Evolutionary conservation across 1,140 invertebrate genomes (phyloP).

Genomic region (Argopecten irradians): DNA sequence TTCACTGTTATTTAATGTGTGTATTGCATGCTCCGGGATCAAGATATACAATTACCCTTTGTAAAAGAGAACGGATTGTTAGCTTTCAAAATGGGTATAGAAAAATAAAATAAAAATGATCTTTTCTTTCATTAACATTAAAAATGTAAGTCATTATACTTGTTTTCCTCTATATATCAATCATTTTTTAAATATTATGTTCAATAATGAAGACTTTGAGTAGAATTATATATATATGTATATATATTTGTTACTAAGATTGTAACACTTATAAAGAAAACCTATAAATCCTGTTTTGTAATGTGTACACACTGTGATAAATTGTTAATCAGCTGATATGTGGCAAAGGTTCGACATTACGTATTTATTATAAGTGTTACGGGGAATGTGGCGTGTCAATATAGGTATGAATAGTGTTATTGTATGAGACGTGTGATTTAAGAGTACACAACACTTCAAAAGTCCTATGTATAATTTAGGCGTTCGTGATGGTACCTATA

Average conservation of each 20-base stretch:
- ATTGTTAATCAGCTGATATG: neutral
- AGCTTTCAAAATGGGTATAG: neutral
- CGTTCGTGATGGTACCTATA: too few relatives aligned
- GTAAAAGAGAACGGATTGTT: neutral
- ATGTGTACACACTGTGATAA: neutral
- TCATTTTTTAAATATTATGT: too few relatives aligned
- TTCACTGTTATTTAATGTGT: slow-evolving; percentile 1
- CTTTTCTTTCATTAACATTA: neutral
- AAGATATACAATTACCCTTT: neutral
- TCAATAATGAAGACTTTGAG: neutral
- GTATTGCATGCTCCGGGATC: neutral
- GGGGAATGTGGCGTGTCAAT: neutral
- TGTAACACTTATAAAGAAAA: neutral
- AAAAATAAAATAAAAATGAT: neutral
- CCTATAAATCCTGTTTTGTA: neutral
- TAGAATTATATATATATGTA: neutral
- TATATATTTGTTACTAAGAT: neutral
- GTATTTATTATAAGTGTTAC: neutral
- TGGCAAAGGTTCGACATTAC: neutral
- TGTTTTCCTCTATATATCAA: too few relatives aligned
- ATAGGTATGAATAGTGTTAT: neutral
- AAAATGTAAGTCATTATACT: neutral
- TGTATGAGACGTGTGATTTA: neutral
- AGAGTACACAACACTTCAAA: neutral
- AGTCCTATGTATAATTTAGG: too few relatives aligned